Base-by-base conservation (phyloP, 2,113 vertebrate genomes). In the Barbus barbus region DNA sequence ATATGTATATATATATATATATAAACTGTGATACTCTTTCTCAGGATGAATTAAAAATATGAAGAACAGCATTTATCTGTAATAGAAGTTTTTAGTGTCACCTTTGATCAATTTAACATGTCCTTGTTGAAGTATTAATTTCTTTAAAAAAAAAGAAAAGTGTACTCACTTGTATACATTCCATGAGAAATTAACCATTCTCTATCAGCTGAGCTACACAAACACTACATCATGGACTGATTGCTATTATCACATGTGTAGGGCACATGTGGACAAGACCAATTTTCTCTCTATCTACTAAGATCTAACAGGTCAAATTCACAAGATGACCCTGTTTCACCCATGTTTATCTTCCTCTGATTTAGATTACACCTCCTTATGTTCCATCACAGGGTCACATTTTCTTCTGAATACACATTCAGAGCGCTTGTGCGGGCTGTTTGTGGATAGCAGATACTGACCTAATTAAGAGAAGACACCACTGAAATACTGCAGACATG, bases 401-500 rank as follows among this genome's bases (percentile, higher is more conserved):
- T 78, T 82, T 28, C 73, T 76, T 41, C 58, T 76, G 60, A 84
- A 69, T 71, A 76, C 75, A 84, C 85, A 86, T 63, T 74, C 73
- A 13, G 22, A 36, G 65, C 74, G 36, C 58, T 65, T 46, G 6
- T 61, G 36, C 61, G n/a, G 46, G 36, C 79, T 75, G 79, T 85
- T 72, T 63, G 85, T 61, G 83, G 36, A 88, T 6, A 73, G 76
- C 41, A 53, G 85, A 87, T 83, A 83, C 76, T 2, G 44, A 85
- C 85, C 80, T 69, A 85, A 87, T 85, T 86, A 87, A 72, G 65
- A 76, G 51, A 83, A 81, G 82, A 86, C 81, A 79, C 71, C 73
- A 53, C 60, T 90, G 85, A 90, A 90, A 89, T 80, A 73, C 83
- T 46, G 82, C 86, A 87, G 87, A 85, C 79, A 87, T 83, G 85